These are phyloP conservation scores for Tribolium madens DNA, from an alignment of 1,140 invertebrate species.

Conservation along the genomic window DNA sequence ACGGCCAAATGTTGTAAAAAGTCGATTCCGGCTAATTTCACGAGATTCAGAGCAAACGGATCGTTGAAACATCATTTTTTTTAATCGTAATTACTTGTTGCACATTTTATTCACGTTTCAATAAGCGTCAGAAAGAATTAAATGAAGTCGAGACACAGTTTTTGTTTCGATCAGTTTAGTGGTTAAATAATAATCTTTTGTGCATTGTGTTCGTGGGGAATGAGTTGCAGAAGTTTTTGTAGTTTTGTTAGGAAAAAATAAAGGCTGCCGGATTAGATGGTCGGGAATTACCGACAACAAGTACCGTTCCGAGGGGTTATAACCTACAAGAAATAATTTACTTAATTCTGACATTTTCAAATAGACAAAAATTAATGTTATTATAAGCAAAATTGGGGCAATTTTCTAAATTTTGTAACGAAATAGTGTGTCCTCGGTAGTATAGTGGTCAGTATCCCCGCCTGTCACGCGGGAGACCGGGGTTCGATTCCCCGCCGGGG, in stretches of 20 bases:
- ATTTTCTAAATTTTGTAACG: neutral
- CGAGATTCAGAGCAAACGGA: neutral
- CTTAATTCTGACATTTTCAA: no score
- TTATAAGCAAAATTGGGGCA: no score
- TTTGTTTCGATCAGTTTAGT: neutral
- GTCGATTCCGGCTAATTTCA: neutral
- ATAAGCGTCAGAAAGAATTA: neutral
- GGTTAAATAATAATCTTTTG: neutral
- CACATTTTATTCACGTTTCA: neutral
- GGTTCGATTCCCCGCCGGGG: conserved; percentile 62
- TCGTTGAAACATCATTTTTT: neutral
- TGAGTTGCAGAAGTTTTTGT: neutral
- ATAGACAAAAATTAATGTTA: no score
- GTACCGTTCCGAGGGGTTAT: neutral
- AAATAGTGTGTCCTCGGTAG: conserved; percentile 58
- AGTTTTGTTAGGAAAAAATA: neutral
- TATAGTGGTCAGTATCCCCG: conserved; percentile 64
- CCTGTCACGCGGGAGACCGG: conserved; percentile 63
- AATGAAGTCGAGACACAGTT: neutral
- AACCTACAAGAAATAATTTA: no score
- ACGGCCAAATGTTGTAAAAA: neutral
- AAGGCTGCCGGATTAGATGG: neutral
- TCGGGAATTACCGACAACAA: neutral
- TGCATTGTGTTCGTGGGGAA: neutral
- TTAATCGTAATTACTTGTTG: neutral